Base-by-base conservation (phyloP, 2,113 vertebrate species). In the Xerus inauris region DNA sequence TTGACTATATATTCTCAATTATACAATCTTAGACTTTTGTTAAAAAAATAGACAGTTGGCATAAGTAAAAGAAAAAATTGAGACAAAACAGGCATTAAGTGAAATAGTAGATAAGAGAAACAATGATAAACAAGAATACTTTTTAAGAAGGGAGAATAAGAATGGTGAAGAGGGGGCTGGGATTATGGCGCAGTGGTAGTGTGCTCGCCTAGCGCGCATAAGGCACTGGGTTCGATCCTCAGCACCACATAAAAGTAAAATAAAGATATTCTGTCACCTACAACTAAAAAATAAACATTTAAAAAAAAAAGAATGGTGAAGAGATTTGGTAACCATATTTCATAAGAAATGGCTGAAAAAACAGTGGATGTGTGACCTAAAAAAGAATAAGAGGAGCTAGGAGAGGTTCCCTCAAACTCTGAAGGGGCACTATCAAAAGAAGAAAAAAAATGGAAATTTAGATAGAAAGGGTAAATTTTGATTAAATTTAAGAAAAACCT, bases 1-100 rank as follows among this genome's bases (percentile, higher is more conserved):
- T 35, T 81, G 62, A 91, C 94, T 88, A 84, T 69, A 91, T 65
- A 76, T 87, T 95, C 54, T 82, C 73, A 32, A 64, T 85, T 24
- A 11, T 40, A 45, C 77, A 94, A 93, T 86, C 40, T 67, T 62
- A 59, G 51, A 79, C 65, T 69, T 92, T 51, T 45, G 72, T 82
- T 80, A 47, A 82, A 82, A 79, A 73, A 87, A 71, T 49, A 47
- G 45, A 32, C 8, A 65, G 16, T 69, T 38, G 5, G n/a, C 83
- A 80, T 19, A 86, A 91, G 51, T 8, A 82, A 89, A 79, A 67
- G 40, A 92, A 92, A 94, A 92, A 71, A 32, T 0, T 83, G 62
- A 89, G 40, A 81, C 10, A 19, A 32, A 94, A 73, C 12, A 92
- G 57, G 35, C 2, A 7, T 72, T 65, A 38, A 35, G 28, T 83